Evolutionary conservation across 1,140 invertebrate genomes (phyloP).

Genomic region (Pissodes strobi): DNA sequence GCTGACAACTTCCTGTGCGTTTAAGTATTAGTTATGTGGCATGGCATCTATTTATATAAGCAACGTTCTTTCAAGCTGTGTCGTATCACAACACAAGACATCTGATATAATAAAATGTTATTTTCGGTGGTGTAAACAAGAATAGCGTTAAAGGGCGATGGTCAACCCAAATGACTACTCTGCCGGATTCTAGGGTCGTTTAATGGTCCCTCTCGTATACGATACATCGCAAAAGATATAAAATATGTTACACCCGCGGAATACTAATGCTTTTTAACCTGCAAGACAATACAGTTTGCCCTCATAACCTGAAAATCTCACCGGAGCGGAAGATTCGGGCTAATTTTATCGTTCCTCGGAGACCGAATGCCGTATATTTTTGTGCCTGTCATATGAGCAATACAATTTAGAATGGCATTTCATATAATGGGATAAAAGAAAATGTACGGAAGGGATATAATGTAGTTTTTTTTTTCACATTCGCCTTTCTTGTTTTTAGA

Average conservation of each 20-base stretch:
- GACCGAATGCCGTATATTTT: constrained; percentile 18
- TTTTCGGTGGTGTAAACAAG: constrained; percentile 30
- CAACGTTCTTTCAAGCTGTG: too few relatives aligned
- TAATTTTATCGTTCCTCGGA: constrained; percentile 23
- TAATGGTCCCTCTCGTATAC: constrained; percentile 4
- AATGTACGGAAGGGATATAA: too few relatives aligned
- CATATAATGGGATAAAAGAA: too few relatives aligned
- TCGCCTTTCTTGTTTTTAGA: too few relatives aligned
- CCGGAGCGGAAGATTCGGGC: constrained; percentile 25
- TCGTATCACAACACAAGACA: too few relatives aligned
- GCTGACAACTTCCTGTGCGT: too few relatives aligned
- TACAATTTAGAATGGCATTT: constrained; percentile 20
- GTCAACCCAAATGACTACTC: constrained; percentile 16
- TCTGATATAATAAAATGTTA: too few relatives aligned
- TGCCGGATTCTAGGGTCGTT: constrained; percentile 6
- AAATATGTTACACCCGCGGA: constrained; percentile 20
- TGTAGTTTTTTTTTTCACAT: too few relatives aligned
- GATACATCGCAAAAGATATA: constrained; percentile 31
- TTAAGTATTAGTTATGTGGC: too few relatives aligned
- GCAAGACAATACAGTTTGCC: constrained; percentile 28
- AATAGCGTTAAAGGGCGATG: constrained; percentile 18
- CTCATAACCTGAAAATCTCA: constrained; percentile 33
- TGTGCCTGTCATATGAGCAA: constrained; percentile 19
- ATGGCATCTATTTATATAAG: too few relatives aligned
- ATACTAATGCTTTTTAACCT: constrained; percentile 28